phyloP scores from a whole-genome alignment of 1,140 invertebrate genomes.

The Neotoxoptera formosana region DNA sequence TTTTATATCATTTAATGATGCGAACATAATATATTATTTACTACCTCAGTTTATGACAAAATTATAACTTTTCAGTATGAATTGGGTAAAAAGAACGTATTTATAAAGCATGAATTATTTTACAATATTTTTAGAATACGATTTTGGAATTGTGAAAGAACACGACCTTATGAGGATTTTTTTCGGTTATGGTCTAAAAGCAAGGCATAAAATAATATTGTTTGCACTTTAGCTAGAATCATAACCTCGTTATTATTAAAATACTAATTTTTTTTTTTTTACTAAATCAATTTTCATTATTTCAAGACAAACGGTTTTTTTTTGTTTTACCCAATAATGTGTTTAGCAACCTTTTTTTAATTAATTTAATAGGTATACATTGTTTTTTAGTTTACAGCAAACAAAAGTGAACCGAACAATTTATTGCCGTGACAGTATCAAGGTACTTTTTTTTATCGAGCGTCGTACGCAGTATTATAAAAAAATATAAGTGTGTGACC shows the following conservation, averaged over 20 bases:
- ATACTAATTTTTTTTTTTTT: background rate
- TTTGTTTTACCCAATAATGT: background rate
- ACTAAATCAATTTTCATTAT: constrained; percentile 9
- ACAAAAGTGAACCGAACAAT: background rate
- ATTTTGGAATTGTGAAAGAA: background rate
- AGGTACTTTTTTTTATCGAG: background rate
- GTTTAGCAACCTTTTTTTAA: constrained; percentile 5
- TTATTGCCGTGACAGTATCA: background rate
- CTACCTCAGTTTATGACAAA: background rate
- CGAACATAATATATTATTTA: background rate
- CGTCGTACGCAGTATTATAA: background rate
- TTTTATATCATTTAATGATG: background rate
- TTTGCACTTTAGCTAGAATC: background rate
- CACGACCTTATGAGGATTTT: background rate
- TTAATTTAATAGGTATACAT: background rate
- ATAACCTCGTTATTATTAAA: background rate
- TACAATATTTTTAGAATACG: background rate
- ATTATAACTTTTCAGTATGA: background rate
- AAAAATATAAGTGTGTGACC: background rate
- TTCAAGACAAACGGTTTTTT: constrained; percentile 14
- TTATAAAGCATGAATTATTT: background rate
- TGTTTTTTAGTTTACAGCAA: background rate
- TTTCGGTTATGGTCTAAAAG: background rate
- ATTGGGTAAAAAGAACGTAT: background rate
- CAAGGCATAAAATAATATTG: background rate